Base-by-base conservation (phyloP, 2,797 vertebrate species). In the Harpagifer antarcticus region DNA sequence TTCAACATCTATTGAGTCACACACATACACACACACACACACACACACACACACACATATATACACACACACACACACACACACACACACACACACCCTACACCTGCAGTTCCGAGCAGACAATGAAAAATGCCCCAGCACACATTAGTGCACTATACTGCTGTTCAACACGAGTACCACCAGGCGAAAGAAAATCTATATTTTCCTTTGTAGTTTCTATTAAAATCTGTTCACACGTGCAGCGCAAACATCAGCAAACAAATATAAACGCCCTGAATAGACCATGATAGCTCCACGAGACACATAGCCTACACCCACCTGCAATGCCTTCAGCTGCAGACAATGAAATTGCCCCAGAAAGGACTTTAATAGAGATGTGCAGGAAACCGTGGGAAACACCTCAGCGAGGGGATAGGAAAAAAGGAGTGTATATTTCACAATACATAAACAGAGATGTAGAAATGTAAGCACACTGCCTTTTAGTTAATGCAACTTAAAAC, bases 321-420 rank as follows among this genome's bases (percentile, higher is more conserved):
- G 81, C 77, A 76, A 20, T 79, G 73, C 64, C 68, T 54, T 57
- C 66, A 59, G 77, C 83, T 83, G 82, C 85, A 86, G 83, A 93
- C 92, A 93, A 91, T 90, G 78, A 79, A 76, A 70, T 78, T 49
- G 60, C 53, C 68, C 66, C 61, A 74, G 68, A 72, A 70, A 68
- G 20, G 72, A 61, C 68, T 15, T 12, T 72, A 62, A 67, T 13
- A 62, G 50, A 65, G 64, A 80, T 8, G 31, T 71, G 52, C 55
- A 67, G 68, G 50, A 62, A 11, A 33, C 64, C 5, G 62, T 59
- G 60, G 59, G 67, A 55, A 63, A 69, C 62, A 73, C 72, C 60
- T 68, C 56, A 59, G 19, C 5, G 40, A 61, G 19, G 60, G 16
- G 20, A 52, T 60, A 59, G 33, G 42, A 33, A 31, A 66, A 76